A percentile compares a stretch with the other conserved stretches of the same genome.
Evolutionary conservation across 2,113 vertebrate genomes (phyloP).

Genomic region (Amblyopsis rosae): DNA sequence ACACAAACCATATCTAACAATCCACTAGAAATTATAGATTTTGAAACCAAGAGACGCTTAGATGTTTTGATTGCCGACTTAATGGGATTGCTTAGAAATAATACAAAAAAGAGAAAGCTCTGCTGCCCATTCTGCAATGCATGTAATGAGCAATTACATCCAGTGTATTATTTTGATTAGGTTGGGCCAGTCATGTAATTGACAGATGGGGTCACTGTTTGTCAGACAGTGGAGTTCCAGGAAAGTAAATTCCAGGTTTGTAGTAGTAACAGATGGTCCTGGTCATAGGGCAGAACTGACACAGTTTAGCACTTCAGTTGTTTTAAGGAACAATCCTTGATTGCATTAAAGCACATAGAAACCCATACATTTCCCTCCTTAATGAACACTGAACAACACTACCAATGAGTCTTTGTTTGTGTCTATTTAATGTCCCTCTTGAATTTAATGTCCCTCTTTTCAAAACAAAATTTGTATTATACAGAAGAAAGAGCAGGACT

Average conservation of each 20-base stretch:
- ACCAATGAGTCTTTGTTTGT: not conserved
- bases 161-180: conserved; percentile 16
- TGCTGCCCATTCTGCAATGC: conserved; percentile 39
- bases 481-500: conserved; percentile 5
- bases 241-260: conserved; percentile 47
- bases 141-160: conserved; percentile 58
- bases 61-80: conserved; percentile 45
- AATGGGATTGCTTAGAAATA: conserved; percentile 70
- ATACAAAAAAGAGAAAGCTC: conserved; percentile 47
- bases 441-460: too few species aligned
- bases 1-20: conserved; percentile 63
- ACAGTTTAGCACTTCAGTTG: too few species aligned
- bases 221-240: conserved; percentile 54
- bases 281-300: not conserved
- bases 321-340: too few species aligned
- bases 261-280: conserved; percentile 20
- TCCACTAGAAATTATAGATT: conserved; percentile 63
- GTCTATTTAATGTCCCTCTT: conserved; percentile 3
- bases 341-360: not conserved
- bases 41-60: conserved; percentile 62
- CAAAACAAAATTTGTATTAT: conserved; percentile 33
- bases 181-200: conserved; percentile 58
- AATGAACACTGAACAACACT: too few species aligned
- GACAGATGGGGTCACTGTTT: conserved; percentile 65
- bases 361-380: not conserved